Conservation (phyloP, 2,888 invertebrate species). For the Drosophila fulvimacula region DNA sequence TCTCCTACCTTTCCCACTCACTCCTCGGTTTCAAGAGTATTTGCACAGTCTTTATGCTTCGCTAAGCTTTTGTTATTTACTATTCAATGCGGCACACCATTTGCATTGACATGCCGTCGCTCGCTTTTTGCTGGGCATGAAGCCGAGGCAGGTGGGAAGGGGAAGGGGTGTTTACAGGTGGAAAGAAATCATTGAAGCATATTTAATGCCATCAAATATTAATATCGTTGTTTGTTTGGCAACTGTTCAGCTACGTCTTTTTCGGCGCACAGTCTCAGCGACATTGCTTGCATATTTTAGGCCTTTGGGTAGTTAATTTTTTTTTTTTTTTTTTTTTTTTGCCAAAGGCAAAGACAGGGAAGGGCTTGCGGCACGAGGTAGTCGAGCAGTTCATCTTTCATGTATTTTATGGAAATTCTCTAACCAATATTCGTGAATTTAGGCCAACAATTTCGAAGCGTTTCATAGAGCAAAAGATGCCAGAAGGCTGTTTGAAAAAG, state of each 20-base stretch:
- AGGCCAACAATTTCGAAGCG: constrained; percentile 29
- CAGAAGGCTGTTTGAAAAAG: not conserved
- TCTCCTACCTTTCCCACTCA: no score
- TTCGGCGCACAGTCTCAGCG: constrained; percentile 31
- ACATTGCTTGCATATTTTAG: constrained; percentile 61
- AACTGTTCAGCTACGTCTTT: constrained; percentile 28
- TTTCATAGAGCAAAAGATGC: not conserved
- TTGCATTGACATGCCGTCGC: constrained; percentile 49
- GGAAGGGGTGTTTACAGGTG: constrained; percentile 34
- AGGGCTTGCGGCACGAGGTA: not conserved
- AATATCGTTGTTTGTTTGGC: constrained; percentile 57
- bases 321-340: not conserved
- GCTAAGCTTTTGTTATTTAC: constrained; percentile 57
- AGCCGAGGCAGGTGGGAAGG: not conserved
- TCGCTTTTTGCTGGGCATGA: not conserved
- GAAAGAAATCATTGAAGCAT: constrained; percentile 69
- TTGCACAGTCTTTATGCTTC: constrained; percentile 56
- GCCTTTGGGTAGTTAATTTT: constrained; percentile 38
- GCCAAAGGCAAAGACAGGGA: not conserved
- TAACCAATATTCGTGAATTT: constrained; percentile 30
- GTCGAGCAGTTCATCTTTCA: constrained; percentile 12
- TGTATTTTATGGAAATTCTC: constrained; percentile 33
- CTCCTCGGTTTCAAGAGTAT: constrained; percentile 28
- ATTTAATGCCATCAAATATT: constrained; percentile 79
- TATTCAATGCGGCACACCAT: constrained; percentile 66